phyloP scores from a whole-genome alignment of 2,888 invertebrate species.

The Lepidonotus clava region DNA sequence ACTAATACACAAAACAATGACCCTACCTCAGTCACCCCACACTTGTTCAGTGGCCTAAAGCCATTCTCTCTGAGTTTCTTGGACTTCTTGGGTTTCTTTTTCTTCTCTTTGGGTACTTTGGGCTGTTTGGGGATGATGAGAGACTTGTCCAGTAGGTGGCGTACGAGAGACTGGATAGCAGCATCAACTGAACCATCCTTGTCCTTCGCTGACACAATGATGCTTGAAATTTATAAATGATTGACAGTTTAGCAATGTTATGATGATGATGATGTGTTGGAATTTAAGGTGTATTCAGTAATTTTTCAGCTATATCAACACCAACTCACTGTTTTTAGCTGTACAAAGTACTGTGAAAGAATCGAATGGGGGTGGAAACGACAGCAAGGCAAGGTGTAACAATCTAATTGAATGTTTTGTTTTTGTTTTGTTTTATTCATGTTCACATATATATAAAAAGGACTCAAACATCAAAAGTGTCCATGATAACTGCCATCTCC shows the following conservation, averaged over 20 bases:
- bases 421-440: neutral
- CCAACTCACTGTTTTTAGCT: too few relatives aligned
- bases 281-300: too few relatives aligned
- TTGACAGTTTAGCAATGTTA: neutral
- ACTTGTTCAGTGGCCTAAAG: constrained; percentile 2
- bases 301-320: too few relatives aligned
- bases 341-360: too few relatives aligned
- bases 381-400: too few relatives aligned
- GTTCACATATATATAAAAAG: neutral
- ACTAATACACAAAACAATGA: too few relatives aligned
- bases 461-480: too few relatives aligned
- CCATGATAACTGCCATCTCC: too few relatives aligned
- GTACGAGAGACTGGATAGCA: constrained; percentile 72
- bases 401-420: neutral
- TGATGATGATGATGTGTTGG: too few relatives aligned
- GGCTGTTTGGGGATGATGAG: neutral
- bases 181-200: constrained; percentile 71
- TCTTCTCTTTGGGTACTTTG: constrained; percentile 3
- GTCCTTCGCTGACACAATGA: constrained; percentile 72
- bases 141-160: constrained; percentile 70
- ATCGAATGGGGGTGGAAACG: too few relatives aligned
- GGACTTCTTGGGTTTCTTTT: neutral
- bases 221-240: constrained; percentile 64
- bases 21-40: constrained; percentile 27
- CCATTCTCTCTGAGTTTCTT: constrained; percentile 36